Base-by-base conservation (phyloP, 2,113 vertebrate species). In the Sander lucioperca region DNA sequence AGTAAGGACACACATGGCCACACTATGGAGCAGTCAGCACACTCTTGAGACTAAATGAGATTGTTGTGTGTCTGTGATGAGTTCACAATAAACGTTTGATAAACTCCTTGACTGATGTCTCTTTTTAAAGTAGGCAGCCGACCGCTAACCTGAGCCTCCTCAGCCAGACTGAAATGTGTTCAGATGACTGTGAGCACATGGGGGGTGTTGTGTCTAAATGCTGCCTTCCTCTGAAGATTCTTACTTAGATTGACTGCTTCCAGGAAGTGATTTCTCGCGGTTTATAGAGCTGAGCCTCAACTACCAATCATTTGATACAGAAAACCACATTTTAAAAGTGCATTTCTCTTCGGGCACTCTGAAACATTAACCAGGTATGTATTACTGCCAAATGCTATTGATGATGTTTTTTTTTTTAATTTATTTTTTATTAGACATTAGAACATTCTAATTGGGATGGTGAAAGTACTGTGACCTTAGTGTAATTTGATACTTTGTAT, bases 241-340 rank as follows among this genome's bases (percentile, higher is more conserved):
- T 86, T 57, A 83, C 91, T 94, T 82, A 88, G 94, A 93, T 95
- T 95, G 77, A 63, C 36, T 64, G 95, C 93, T 93, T 95, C 96
- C 96, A 97, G 97, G 97, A 99, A 98, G 97, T 97, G 96, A 90
- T 92, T 94, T 88, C 86, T 89, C 81, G 87, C 50, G 86, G 89
- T 91, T 90, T 90, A 59, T 7, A 80, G 39, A 83, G 61, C 65
- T 61, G 36, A 75, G 76, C 54, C 64, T 88, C 86, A 69, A 58
- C 69, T 75, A 51, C 79, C 72, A 65, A 87, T 90, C 85, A 82
- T 86, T 90, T 89, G 73, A 87, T 70, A 85, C 86, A 88, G 63
- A 87, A 91, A 88, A 91, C 90, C 89, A 68, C 91, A 86, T 86
- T 87, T 82, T 80, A 43, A 72, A 84, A 68, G 51, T 27, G 58